Evolutionary conservation across 2,797 vertebrate genomes (phyloP).

Genomic region (Cercopithecus petaurista): DNA sequence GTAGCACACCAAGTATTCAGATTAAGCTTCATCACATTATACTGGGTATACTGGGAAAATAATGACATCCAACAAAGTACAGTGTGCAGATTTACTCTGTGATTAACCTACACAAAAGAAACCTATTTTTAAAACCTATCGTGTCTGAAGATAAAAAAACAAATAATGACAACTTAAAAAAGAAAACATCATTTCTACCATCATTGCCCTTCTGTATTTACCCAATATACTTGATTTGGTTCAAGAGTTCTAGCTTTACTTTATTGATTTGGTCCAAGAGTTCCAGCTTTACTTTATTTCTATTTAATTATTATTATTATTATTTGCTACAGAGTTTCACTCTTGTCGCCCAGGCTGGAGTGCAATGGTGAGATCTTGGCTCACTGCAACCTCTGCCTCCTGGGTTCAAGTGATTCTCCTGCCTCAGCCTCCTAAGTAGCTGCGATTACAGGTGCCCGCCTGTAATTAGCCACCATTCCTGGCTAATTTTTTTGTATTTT

Average conservation of each 20-base stretch:
- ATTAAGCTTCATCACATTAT: neutral
- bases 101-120: constrained; percentile 8
- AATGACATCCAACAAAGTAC: neutral
- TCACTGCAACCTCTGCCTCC: neutral
- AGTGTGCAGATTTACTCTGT: neutral
- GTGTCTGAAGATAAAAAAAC: neutral
- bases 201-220: constrained; percentile 22
- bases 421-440: neutral
- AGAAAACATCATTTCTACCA: neutral
- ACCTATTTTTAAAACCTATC: neutral
- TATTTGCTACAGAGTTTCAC: neutral
- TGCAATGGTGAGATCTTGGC: neutral
- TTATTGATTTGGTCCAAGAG: neutral
- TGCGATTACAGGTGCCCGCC: neutral
- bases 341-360: neutral
- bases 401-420: neutral
- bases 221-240: neutral
- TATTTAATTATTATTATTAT: too few relatives aligned
- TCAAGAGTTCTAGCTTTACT: constrained; percentile 10
- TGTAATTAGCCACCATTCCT: neutral
- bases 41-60: neutral
- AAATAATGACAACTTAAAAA: neutral
- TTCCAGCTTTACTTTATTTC: constrained; percentile 6
- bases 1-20: neutral
- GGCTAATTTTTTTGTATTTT: neutral